Percentiles rank a stretch among this genome's conserved stretches.
phyloP scores from a whole-genome alignment of 2,888 invertebrate species.

The Scaptomyza cyrtandrae region DNA sequence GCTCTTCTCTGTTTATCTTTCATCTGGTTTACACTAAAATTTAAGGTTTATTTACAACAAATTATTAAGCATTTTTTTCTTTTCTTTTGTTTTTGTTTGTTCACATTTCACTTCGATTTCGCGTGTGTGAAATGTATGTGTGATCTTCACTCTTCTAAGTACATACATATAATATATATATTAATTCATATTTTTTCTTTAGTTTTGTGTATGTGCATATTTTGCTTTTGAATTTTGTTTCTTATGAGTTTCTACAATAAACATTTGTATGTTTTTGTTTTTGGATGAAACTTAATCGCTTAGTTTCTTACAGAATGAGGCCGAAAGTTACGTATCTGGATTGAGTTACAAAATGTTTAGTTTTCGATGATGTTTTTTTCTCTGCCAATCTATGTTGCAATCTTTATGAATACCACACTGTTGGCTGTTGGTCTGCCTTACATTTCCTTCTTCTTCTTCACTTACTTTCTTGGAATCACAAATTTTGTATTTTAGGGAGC shows the following conservation, averaged over 20 bases:
- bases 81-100: constrained; percentile 43
- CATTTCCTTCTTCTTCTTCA: constrained; percentile 33
- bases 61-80: constrained; percentile 64
- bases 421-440: constrained; percentile 40
- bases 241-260: constrained; percentile 61
- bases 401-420: constrained; percentile 35
- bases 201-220: constrained; percentile 43
- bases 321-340: constrained; percentile 85
- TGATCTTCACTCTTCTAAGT: constrained; percentile 47
- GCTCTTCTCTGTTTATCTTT: constrained; percentile 37
- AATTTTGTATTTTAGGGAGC: constrained; percentile 44
- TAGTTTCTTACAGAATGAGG: constrained; percentile 84
- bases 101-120: constrained; percentile 56
- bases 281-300: constrained; percentile 62
- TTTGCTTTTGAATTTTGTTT: constrained; percentile 51
- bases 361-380: constrained; percentile 21
- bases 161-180: constrained; percentile 47
- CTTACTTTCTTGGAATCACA: constrained; percentile 56
- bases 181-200: constrained; percentile 20
- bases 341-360: constrained; percentile 60
- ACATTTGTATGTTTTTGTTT: constrained; percentile 20
- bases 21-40: constrained; percentile 83
- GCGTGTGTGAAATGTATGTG: constrained; percentile 51
- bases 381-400: constrained; percentile 42
- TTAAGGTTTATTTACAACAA: constrained; percentile 85